Evolutionary conservation across 2,888 invertebrate species (phyloP).

Genomic region (Habroteleia sp.): DNA sequence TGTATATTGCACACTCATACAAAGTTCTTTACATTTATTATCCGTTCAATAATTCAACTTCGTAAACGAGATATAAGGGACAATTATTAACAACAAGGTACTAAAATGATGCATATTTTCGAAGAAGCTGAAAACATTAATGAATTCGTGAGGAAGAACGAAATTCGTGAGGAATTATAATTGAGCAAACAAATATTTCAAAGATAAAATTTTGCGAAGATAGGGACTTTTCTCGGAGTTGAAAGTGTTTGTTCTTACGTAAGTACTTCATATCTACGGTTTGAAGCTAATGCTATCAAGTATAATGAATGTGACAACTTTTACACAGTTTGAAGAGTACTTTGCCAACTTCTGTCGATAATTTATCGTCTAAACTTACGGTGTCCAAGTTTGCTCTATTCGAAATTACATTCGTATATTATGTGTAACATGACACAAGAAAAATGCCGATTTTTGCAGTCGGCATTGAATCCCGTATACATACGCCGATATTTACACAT

Average conservation of each 20-base stretch:
- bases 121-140: slow-evolving; percentile 10
- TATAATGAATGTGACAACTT: slow-evolving; percentile 66
- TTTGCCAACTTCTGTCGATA: slow-evolving; percentile 65
- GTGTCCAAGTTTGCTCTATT: slow-evolving; percentile 63
- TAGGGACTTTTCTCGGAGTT: slow-evolving; percentile 62
- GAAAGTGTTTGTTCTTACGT: slow-evolving; percentile 64
- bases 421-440: slow-evolving; percentile 55
- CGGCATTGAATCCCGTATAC: slow-evolving; percentile 26
- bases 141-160: slow-evolving; percentile 17
- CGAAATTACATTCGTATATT: slow-evolving; percentile 63
- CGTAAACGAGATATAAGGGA: background rate
- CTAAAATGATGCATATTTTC: slow-evolving; percentile 16
- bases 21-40: slow-evolving; percentile 14
- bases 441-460: slow-evolving; percentile 51
- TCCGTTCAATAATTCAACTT: slow-evolving; percentile 10
- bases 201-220: slow-evolving; percentile 62
- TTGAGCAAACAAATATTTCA: slow-evolving; percentile 58
- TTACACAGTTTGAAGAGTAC: slow-evolving; percentile 65
- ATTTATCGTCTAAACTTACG: slow-evolving; percentile 63
- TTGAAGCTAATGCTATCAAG: slow-evolving; percentile 66
- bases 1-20: background rate
- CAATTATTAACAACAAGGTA: slow-evolving; percentile 2
- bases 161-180: slow-evolving; percentile 42
- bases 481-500: slow-evolving; percentile 33
- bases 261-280: slow-evolving; percentile 64